Conservation (phyloP, 2,797 vertebrate genomes). For the Mustela erminea region DNA sequence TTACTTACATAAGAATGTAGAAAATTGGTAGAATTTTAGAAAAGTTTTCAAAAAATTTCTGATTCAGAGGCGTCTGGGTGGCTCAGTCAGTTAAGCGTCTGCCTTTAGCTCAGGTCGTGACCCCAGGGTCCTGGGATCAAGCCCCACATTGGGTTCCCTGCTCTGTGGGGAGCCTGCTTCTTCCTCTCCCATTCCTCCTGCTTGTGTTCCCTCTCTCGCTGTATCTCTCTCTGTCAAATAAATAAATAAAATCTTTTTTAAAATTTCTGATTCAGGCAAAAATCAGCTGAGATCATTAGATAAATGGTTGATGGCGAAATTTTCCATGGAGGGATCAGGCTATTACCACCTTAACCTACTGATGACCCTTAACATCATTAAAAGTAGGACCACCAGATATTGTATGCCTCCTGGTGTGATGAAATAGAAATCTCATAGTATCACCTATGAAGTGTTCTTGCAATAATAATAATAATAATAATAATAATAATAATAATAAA, state of each 20-base stretch:
- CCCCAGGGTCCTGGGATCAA: too few relatives aligned
- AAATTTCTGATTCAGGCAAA: slow-evolving; percentile 14
- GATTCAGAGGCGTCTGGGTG: too few relatives aligned
- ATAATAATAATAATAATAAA: neutral
- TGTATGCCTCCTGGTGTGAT: neutral
- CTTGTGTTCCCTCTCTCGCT: too few relatives aligned
- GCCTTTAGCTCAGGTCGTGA: too few relatives aligned
- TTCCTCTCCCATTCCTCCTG: too few relatives aligned
- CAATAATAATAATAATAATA: neutral
- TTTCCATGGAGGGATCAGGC: slow-evolving; percentile 9
- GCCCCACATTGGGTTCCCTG: too few relatives aligned
- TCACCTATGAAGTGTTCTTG: slow-evolving; percentile 2
- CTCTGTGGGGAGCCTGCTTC: too few relatives aligned
- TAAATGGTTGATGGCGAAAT: slow-evolving; percentile 34
- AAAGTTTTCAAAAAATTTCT: neutral
- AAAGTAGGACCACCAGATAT: slow-evolving; percentile 8
- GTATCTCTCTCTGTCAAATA: too few relatives aligned
- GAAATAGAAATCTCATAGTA: slow-evolving; percentile 41
- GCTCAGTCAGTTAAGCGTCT: too few relatives aligned
- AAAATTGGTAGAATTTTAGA: slow-evolving; percentile 13
- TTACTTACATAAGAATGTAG: slow-evolving; percentile 25
- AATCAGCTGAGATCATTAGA: neutral
- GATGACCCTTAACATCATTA: slow-evolving; percentile 31
- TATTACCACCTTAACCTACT: neutral
- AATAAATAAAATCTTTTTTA: neutral